Conservation (phyloP, 2,888 invertebrate species). For the Lysandra bellargus region DNA sequence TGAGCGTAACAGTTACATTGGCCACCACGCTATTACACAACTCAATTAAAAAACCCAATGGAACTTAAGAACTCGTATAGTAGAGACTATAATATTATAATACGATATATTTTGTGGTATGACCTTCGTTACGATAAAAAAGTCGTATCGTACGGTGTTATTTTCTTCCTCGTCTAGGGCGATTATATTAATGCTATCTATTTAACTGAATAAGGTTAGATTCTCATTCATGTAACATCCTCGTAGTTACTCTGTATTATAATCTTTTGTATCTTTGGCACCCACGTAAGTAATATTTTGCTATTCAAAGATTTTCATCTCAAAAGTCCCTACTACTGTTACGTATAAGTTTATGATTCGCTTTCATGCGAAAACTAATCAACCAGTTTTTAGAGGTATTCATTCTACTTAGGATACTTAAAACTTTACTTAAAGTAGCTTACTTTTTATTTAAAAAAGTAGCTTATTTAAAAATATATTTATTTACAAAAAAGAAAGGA, state of each 20-base stretch:
- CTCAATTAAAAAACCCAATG: too few relatives aligned
- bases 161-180: neutral
- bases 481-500: too few relatives aligned
- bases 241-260: neutral
- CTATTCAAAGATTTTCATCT: neutral
- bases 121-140: neutral
- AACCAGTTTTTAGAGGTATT: too few relatives aligned
- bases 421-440: too few relatives aligned
- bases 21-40: too few relatives aligned
- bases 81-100: too few relatives aligned
- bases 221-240: neutral
- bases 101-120: neutral
- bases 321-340: neutral
- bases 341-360: neutral
- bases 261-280: constrained; percentile 5
- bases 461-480: too few relatives aligned
- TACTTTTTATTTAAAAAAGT: too few relatives aligned
- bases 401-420: too few relatives aligned
- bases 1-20: too few relatives aligned
- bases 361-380: neutral
- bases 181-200: neutral
- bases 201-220: neutral
- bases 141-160: neutral
- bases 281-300: neutral
- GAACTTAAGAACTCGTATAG: too few relatives aligned